phyloP scores from a whole-genome alignment of 1,140 invertebrate genomes.

The Drosophila repleta region DNA sequence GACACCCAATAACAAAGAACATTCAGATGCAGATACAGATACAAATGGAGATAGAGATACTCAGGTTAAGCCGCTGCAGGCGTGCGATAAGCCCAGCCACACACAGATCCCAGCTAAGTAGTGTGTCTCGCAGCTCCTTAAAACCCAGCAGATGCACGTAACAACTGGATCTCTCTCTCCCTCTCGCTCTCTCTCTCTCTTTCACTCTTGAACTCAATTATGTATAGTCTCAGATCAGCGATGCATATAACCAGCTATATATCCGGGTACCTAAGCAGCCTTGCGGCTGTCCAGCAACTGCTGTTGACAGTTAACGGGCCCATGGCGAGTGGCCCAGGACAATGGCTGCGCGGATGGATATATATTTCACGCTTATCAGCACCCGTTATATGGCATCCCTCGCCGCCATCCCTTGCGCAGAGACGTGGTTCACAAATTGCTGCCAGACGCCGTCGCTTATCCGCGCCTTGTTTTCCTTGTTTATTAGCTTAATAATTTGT shows the following conservation, averaged over 20 bases:
- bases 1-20: constrained; percentile 66
- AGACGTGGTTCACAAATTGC: constrained; percentile 53
- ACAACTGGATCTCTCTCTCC: background rate
- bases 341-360: constrained; percentile 14
- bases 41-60: constrained; percentile 32
- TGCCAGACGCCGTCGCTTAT: constrained; percentile 30
- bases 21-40: constrained; percentile 44
- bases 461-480: constrained; percentile 63
- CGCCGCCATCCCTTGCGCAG: background rate
- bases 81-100: constrained; percentile 43
- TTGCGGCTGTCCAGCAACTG: constrained; percentile 35
- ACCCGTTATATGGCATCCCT: constrained; percentile 3
- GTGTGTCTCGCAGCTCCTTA: constrained; percentile 26
- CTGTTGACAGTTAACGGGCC: constrained; percentile 68
- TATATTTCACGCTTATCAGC: constrained; percentile 75
- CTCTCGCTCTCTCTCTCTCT: no score
- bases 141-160: constrained; percentile 72
- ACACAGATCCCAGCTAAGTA: constrained; percentile 5
- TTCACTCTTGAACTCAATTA: constrained; percentile 55
- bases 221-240: constrained; percentile 70
- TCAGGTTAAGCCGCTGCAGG: background rate
- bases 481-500: constrained; percentile 80
- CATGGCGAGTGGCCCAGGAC: constrained; percentile 46
- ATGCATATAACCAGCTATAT: constrained; percentile 69
- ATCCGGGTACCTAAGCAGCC: constrained; percentile 35